These are phyloP conservation scores for Schizopygopsis pylzovi DNA, from an alignment of 2,797 vertebrate species.

Conservation along the genomic window DNA sequence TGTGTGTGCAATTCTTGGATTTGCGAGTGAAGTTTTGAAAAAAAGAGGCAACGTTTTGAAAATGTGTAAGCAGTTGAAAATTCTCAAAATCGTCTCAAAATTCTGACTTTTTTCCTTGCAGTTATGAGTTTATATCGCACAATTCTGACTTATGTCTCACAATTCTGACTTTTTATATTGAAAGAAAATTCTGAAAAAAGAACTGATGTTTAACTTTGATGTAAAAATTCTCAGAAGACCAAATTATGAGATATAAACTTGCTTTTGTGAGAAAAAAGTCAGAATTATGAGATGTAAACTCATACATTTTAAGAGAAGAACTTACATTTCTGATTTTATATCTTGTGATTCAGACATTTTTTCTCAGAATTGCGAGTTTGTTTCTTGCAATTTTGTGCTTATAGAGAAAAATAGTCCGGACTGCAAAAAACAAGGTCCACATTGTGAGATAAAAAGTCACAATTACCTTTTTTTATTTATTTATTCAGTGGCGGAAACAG, in stretches of 20 bases:
- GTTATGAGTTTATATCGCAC: no score
- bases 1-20: no score
- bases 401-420: neutral
- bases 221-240: neutral
- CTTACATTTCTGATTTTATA: neutral
- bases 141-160: no score
- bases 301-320: neutral
- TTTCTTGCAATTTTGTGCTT: neutral
- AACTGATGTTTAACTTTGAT: neutral
- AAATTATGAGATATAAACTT: neutral
- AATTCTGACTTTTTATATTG: neutral
- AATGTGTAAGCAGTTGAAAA: no score
- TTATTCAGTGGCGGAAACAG: neutral
- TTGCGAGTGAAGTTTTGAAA: no score
- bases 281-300: neutral
- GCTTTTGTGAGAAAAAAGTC: neutral
- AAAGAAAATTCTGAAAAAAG: neutral
- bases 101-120: neutral
- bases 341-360: neutral
- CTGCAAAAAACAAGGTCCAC: neutral
- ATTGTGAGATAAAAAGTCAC: neutral
- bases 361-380: neutral
- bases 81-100: neutral
- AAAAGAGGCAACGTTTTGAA: no score
- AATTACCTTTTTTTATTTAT: neutral